Evolutionary conservation across 2,888 invertebrate species (phyloP).

Genomic region (Pegoplata infirma): DNA sequence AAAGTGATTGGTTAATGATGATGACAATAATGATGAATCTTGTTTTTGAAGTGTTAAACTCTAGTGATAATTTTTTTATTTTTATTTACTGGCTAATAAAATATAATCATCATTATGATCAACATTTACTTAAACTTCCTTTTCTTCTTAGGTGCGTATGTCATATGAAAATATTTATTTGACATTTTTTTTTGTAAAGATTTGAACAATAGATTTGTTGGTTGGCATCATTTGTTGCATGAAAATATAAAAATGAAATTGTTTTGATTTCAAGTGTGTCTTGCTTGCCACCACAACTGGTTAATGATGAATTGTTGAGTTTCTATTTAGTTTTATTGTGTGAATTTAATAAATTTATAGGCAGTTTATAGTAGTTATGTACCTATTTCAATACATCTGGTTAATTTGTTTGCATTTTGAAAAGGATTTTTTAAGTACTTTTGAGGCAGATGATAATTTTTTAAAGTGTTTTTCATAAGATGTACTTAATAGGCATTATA

Average conservation of each 20-base stretch:
- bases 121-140: background rate
- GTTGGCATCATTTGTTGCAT: background rate
- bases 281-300: constrained; percentile 5
- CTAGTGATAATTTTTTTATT: background rate
- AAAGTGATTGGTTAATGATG: no score
- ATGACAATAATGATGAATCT: background rate
- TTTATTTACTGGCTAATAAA: background rate
- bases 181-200: background rate
- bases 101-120: background rate
- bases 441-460: background rate
- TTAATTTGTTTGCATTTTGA: background rate
- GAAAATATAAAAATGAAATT: background rate
- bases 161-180: constrained; percentile 41
- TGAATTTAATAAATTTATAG: no score
- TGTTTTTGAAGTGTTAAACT: background rate
- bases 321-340: background rate
- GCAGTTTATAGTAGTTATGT: no score
- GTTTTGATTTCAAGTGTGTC: constrained; percentile 31
- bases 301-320: background rate
- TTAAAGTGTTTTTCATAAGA: background rate
- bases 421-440: background rate
- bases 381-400: background rate
- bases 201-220: background rate
- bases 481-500: no score
- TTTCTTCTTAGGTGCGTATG: constrained; percentile 27